phyloP scores from a whole-genome alignment of 2,797 vertebrate genomes.

The Alcedo quadribrachys region DNA sequence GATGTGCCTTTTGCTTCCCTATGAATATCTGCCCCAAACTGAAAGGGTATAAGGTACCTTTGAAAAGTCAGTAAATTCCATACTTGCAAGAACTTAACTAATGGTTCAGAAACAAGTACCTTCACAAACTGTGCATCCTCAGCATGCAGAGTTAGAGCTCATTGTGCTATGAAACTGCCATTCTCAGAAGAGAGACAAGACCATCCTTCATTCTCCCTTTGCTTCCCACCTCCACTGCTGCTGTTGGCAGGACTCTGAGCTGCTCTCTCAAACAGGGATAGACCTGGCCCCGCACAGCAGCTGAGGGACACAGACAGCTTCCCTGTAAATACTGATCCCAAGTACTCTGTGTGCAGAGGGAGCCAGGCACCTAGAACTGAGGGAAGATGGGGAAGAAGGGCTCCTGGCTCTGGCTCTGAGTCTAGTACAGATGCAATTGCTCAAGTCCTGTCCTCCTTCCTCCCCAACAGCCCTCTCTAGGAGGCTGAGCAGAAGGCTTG shows the following conservation, averaged over 20 bases:
- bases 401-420: not conserved
- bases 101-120: not conserved
- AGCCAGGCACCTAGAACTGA: not conserved
- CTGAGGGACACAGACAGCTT: not conserved
- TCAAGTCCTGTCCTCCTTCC: not conserved
- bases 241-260: not conserved
- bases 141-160: not conserved
- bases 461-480: not conserved
- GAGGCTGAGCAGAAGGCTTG: not conserved
- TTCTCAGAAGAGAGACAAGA: not conserved
- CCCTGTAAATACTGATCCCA: not conserved
- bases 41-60: not conserved
- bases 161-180: not conserved
- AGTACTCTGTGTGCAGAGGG: not conserved
- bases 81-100: not conserved
- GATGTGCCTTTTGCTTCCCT: not conserved
- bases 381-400: not conserved
- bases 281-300: not conserved
- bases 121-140: not conserved
- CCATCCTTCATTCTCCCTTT: not conserved
- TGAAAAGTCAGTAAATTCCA: not conserved
- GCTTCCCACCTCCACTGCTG: not conserved
- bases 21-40: not conserved
- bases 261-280: not conserved
- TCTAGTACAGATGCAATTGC: accelerated